Percentiles rank a stretch among this genome's conserved stretches.
These are phyloP conservation scores for Chrysochloris asiatica DNA, from an alignment of 2,113 vertebrate species.

Conservation along the genomic window DNA sequence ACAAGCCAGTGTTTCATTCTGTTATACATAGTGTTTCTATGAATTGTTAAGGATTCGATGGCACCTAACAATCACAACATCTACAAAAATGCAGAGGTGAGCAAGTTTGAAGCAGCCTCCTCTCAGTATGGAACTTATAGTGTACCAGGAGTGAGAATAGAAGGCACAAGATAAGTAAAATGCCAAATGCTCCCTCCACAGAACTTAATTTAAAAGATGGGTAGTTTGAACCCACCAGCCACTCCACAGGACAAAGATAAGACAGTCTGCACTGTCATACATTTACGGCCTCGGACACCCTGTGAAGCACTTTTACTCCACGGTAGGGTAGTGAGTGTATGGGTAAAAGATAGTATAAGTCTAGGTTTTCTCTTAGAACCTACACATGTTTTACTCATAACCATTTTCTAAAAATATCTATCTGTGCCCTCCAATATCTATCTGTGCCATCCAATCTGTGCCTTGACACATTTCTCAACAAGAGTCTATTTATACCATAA, in stretches of 20 bases:
- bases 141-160: not conserved
- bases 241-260: no score
- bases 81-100: not conserved
- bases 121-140: not conserved
- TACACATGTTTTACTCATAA: not conserved
- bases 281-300: no score
- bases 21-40: no score
- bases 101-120: not conserved
- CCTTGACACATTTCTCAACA: not conserved
- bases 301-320: no score
- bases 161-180: not conserved
- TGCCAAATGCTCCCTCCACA: not conserved
- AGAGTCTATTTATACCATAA: not conserved
- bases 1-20: no score
- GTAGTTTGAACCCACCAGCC: no score
- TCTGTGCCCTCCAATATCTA: not conserved
- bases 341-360: not conserved
- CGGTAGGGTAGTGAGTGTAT: no score
- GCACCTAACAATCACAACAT: no score
- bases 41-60: no score
- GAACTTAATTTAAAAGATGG: not conserved
- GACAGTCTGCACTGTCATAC: no score
- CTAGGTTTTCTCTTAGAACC: not conserved
- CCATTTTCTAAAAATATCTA: not conserved
- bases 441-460: not conserved